Conservation (phyloP, 2,797 vertebrate genomes). For the Varecia variegata region DNA sequence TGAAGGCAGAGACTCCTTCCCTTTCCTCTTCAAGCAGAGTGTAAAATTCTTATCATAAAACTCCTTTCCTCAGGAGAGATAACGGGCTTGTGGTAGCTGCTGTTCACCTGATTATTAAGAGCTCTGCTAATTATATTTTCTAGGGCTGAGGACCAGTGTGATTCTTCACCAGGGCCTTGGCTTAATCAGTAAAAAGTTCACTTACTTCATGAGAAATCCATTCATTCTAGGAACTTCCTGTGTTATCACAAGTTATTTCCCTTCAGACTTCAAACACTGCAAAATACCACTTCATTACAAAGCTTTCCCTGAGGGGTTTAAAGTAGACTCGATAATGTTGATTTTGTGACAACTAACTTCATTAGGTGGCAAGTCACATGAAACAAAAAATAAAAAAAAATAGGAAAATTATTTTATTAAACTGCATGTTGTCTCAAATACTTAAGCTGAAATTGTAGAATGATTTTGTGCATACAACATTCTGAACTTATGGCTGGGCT, state of each 20-base stretch:
- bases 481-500: background rate
- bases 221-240: conserved; percentile 1
- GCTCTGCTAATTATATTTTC: background rate
- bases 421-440: background rate
- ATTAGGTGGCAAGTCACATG: background rate
- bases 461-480: background rate
- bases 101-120: background rate
- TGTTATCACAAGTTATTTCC: background rate
- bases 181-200: conserved; percentile 9
- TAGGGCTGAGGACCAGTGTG: background rate
- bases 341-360: conserved; percentile 11
- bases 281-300: background rate
- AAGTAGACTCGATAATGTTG: background rate
- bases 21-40: background rate
- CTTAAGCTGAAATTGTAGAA: background rate
- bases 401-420: background rate
- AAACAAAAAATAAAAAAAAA: background rate
- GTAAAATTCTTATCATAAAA: conserved; percentile 11
- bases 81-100: background rate
- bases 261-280: background rate
- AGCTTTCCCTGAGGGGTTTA: background rate
- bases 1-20: background rate
- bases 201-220: background rate
- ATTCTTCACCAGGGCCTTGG: background rate
- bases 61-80: conserved; percentile 4